Percentiles rank a stretch among this genome's conserved stretches.
Evolutionary conservation across 2,113 vertebrate genomes (phyloP).

Genomic region (Murina feae): DNA sequence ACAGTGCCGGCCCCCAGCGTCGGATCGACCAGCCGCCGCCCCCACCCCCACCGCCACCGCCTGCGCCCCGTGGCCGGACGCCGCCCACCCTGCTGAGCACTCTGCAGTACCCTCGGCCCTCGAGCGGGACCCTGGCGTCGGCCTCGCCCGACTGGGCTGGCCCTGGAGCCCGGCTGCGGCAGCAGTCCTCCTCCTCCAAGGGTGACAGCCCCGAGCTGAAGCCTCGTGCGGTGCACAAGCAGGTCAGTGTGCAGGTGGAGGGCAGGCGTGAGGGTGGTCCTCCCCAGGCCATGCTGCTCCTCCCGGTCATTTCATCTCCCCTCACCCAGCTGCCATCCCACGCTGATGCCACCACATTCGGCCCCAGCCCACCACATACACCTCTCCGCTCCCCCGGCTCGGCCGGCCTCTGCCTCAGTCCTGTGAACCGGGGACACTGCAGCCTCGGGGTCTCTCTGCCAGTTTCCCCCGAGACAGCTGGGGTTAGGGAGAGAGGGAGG

Average conservation of each 20-base stretch:
- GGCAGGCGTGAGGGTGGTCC: neutral
- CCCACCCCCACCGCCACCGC: slow-evolving; percentile 75
- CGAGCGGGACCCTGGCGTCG: slow-evolving; percentile 90
- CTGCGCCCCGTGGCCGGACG: slow-evolving; percentile 88
- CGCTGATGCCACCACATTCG: neutral
- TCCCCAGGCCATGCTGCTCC: neutral
- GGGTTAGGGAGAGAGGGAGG: neutral
- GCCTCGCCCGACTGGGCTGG: slow-evolving; percentile 93
- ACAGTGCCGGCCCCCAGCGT: slow-evolving; percentile 93
- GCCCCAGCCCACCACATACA: neutral
- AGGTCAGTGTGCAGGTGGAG: slow-evolving; percentile 81
- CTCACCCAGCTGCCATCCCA: slow-evolving; percentile 56
- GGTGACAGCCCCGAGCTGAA: slow-evolving; percentile 96
- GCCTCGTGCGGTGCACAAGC: slow-evolving; percentile 91
- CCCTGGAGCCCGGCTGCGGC: slow-evolving; percentile 89
- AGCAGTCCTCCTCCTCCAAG: slow-evolving; percentile 96
- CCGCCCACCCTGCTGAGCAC: slow-evolving; percentile 90
- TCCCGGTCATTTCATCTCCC: slow-evolving; percentile 27
- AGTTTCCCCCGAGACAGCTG: neutral
- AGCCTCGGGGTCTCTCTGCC: neutral
- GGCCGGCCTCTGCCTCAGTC: neutral
- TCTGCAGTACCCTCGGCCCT: slow-evolving; percentile 89
- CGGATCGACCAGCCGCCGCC: slow-evolving; percentile 94
- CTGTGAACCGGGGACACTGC: neutral
- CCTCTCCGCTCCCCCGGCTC: accelerated